These are phyloP conservation scores for Apodemus speciosus DNA, from an alignment of 2,113 vertebrate genomes.

Conservation along the genomic window DNA sequence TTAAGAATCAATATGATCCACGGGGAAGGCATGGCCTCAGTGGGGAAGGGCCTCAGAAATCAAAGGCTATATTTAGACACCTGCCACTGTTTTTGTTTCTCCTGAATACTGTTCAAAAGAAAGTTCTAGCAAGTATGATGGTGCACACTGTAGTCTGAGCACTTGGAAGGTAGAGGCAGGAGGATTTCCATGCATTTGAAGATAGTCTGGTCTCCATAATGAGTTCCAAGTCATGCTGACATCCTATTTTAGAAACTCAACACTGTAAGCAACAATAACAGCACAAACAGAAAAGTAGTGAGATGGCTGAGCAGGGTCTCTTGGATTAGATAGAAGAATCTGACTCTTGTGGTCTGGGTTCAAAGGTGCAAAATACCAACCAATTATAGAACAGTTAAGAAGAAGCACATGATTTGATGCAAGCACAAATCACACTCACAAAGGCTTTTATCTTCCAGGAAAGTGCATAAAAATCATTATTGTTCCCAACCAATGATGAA, in stretches of 20 bases:
- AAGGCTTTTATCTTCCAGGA: neutral
- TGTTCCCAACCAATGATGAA: neutral
- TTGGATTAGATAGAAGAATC: neutral
- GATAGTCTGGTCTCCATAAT: neutral
- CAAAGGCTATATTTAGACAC: neutral
- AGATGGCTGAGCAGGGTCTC: neutral
- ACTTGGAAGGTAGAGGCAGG: neutral
- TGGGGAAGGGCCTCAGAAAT: neutral
- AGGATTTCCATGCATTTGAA: neutral
- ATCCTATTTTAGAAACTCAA: neutral
- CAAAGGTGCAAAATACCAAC: neutral
- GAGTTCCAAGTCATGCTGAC: neutral
- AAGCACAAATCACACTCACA: neutral
- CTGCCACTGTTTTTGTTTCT: neutral
- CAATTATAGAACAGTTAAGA: neutral
- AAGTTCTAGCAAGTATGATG: neutral
- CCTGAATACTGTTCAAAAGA: conserved; percentile 9
- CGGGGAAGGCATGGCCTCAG: neutral
- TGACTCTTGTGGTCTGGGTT: neutral
- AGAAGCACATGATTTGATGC: neutral
- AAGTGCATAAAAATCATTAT: neutral
- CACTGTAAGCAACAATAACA: neutral
- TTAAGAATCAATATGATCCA: neutral
- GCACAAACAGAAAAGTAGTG: neutral
- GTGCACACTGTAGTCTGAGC: neutral